phyloP scores from a whole-genome alignment of 2,797 vertebrate species.

The Danio aesculapii region DNA sequence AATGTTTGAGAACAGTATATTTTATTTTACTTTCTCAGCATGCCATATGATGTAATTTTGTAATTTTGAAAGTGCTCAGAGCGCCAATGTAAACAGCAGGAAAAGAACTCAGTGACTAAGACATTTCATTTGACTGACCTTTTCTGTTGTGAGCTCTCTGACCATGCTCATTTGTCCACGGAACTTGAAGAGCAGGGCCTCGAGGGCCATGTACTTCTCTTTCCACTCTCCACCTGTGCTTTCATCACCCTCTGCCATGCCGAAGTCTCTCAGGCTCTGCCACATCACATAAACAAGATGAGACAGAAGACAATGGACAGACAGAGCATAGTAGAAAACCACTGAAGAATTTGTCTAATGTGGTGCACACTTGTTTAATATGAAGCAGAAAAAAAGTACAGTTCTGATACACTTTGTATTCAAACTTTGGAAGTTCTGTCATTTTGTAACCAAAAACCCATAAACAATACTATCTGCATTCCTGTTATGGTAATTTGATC shows the following conservation, averaged over 20 bases:
- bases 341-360: neutral
- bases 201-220: slow-evolving; percentile 91
- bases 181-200: slow-evolving; percentile 95
- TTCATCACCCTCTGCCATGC: slow-evolving; percentile 90
- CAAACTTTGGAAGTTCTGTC: too few species aligned
- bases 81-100: neutral
- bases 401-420: too few species aligned
- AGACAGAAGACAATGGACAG: slow-evolving; percentile 9
- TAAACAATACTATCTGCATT: too few species aligned
- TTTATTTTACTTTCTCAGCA: slow-evolving; percentile 51
- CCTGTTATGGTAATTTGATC: too few species aligned
- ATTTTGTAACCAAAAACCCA: too few species aligned
- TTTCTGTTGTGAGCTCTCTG: slow-evolving; percentile 92
- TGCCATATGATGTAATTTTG: slow-evolving; percentile 37
- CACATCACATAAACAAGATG: slow-evolving; percentile 22
- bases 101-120: neutral
- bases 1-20: neutral
- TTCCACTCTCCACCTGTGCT: slow-evolving; percentile 90
- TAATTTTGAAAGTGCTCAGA: slow-evolving; percentile 34
- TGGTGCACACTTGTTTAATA: neutral
- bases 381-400: too few species aligned
- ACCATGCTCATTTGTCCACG: slow-evolving; percentile 95
- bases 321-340: neutral
- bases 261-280: slow-evolving; percentile 30
- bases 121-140: slow-evolving; percentile 76